Evolutionary conservation across 1,140 invertebrate species (phyloP), one percentile per base, ranked within the genome.

Genomic region (Trichogramma pretiosum): DNA sequence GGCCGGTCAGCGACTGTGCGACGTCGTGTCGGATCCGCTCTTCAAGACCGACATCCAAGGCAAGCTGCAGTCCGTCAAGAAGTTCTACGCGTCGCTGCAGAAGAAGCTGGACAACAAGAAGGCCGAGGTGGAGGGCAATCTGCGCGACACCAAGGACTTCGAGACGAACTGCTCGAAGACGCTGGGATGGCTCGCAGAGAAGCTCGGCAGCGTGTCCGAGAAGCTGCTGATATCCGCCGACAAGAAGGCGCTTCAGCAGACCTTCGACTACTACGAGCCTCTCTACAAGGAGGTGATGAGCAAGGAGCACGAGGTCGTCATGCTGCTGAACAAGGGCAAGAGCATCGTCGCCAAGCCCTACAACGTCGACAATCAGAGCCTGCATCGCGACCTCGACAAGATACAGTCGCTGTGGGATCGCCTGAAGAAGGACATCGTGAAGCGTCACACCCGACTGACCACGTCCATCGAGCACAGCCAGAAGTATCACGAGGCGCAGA

Each of bases 291-390:
- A 93, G 58, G 85, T 93, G 1, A 83, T 92, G 71, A 79, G 82
- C 41, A 84, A 90, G 51, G 92, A 95, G 62, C 90, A 94, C 58
- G 91, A 95, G 73, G 83, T 95, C 1, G 91, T 93, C 50, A 92
- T 94, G 87, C 74, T 96, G 3, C 67, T 95, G 16, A 92, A 94
- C 59, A 94, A 93, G 71, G 93, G 92, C 53, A 75, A 82, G 46
- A 87, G 89, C 55, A 75, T 88, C 47, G 59, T 85, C 2, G 67
- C 77, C 1, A 78, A 80, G 44, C 77, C 78, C 1, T 65, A 72
- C 41, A 74, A 65, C 57, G 77, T 60, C 4, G 78, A 79, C 53
- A 74, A 71, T 48, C 70, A 78, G 21, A 70, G 67, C 4, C 66
- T 79, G 0, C 77, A 81, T 49, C 67, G 85, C 24, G 88, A 92